phyloP scores from a whole-genome alignment of 1,140 invertebrate genomes.

The Papilio aristodemus region DNA sequence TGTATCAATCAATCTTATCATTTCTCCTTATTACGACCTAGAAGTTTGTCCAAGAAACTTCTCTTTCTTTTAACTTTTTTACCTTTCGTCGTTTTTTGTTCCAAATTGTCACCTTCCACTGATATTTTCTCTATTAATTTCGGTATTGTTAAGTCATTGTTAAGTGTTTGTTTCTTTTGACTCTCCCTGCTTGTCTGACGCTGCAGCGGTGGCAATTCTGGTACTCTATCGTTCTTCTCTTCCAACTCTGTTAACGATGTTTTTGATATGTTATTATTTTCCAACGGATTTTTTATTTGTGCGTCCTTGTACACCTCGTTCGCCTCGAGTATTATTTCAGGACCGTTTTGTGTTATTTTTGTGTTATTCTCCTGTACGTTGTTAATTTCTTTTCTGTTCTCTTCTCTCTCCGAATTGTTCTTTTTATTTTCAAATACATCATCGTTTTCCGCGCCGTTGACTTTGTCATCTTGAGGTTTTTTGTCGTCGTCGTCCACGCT shows the following conservation, averaged over 20 bases:
- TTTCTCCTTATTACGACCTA: slow-evolving; percentile 71
- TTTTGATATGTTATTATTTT: slow-evolving; percentile 51
- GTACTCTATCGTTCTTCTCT: slow-evolving; percentile 67
- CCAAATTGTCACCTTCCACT: slow-evolving; percentile 57
- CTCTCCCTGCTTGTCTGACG: slow-evolving; percentile 60
- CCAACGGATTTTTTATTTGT: slow-evolving; percentile 37
- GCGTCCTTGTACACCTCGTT: slow-evolving; percentile 31
- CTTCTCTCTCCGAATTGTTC: slow-evolving; percentile 31
- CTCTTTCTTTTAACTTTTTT: slow-evolving; percentile 74
- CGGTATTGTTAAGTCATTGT: slow-evolving; percentile 68
- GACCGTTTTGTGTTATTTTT: slow-evolving; percentile 38
- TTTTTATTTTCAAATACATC: slow-evolving; percentile 66
- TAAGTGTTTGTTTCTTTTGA: slow-evolving; percentile 48
- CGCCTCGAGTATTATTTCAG: slow-evolving; percentile 28
- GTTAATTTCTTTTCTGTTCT: slow-evolving; percentile 28
- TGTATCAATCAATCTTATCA: slow-evolving; percentile 46
- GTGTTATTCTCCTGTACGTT: slow-evolving; percentile 29
- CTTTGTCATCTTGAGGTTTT: slow-evolving; percentile 45
- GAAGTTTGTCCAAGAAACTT: slow-evolving; percentile 73
- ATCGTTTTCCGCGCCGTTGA: slow-evolving; percentile 51
- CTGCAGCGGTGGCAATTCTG: slow-evolving; percentile 59
- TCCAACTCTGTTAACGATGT: slow-evolving; percentile 59
- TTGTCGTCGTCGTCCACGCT: slow-evolving; percentile 54
- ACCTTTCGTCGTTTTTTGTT: slow-evolving; percentile 52
- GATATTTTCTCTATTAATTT: slow-evolving; percentile 70